Percentiles rank a stretch among this genome's conserved stretches.
phyloP scores from a whole-genome alignment of 1,140 invertebrate species.

The Ceratitis capitata region DNA sequence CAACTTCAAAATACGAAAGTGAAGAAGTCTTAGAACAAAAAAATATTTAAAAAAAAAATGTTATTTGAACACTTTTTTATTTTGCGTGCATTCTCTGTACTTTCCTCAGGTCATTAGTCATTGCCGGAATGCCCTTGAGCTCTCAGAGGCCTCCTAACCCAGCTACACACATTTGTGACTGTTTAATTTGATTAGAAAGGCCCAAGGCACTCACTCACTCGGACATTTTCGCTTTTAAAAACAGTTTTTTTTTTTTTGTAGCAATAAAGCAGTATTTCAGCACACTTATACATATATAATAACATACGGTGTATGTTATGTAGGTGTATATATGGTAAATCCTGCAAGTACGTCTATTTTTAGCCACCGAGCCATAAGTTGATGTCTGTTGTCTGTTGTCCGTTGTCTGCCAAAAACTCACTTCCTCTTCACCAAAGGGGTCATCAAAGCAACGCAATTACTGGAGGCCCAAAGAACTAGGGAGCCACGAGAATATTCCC shows the following conservation, averaged over 20 bases:
- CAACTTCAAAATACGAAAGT: neutral
- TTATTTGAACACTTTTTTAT: neutral
- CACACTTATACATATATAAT: neutral
- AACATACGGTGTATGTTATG: too few species aligned
- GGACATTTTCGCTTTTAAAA: neutral
- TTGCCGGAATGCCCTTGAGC: neutral
- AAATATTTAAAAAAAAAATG: too few species aligned
- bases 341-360: neutral
- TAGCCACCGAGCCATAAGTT: neutral
- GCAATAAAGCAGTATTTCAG: neutral
- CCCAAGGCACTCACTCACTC: neutral
- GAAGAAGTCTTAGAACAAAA: neutral
- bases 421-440: neutral
- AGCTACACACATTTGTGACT: conserved; percentile 29
- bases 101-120: neutral
- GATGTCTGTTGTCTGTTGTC: neutral
- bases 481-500: too few species aligned
- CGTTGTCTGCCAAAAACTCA: neutral
- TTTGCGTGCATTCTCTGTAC: too few species aligned
- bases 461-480: neutral
- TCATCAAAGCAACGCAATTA: too few species aligned
- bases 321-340: neutral
- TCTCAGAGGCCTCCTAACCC: neutral
- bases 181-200: neutral
- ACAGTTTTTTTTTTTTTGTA: neutral